Evolutionary conservation across 2,888 invertebrate genomes (phyloP).

Genomic region (Cartodere bifasciata): DNA sequence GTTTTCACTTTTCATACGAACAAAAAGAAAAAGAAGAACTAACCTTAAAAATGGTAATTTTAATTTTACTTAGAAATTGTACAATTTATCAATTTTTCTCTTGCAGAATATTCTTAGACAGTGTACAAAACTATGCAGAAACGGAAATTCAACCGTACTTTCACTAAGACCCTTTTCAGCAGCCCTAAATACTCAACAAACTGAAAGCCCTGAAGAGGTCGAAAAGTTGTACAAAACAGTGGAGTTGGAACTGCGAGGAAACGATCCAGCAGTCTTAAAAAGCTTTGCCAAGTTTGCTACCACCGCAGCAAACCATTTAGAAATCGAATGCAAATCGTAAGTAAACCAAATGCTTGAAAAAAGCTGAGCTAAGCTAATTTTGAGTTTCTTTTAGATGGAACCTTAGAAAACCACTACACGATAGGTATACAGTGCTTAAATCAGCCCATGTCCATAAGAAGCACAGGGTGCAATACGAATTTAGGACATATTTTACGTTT

Average conservation of each 20-base stretch:
- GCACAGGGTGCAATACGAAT: slow-evolving; percentile 91
- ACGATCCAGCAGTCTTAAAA: slow-evolving; percentile 75
- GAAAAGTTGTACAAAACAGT: slow-evolving; percentile 75
- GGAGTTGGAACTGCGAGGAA: slow-evolving; percentile 75
- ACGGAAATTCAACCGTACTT: no score
- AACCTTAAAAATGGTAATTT: no score
- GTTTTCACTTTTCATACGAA: no score
- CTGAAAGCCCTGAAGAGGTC: slow-evolving; percentile 2
- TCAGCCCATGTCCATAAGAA: slow-evolving; percentile 87
- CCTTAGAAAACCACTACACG: slow-evolving; percentile 56
- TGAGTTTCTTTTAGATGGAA: slow-evolving; percentile 49
- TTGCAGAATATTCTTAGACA: no score
- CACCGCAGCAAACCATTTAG: slow-evolving; percentile 69
- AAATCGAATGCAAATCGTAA: slow-evolving; percentile 62
- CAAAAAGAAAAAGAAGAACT: no score
- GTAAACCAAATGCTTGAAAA: slow-evolving; percentile 20
- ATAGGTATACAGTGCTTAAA: slow-evolving; percentile 70
- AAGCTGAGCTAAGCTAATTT: slow-evolving; percentile 3
- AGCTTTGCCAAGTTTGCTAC: slow-evolving; percentile 81
- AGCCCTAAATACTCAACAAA: no score
- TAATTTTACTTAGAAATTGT: no score
- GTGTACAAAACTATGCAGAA: no score
- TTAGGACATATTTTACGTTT: slow-evolving; percentile 80
- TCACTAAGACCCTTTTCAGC: no score
- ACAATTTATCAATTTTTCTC: no score